phyloP scores from a whole-genome alignment of 2,113 vertebrate species.

The Jaculus jaculus region DNA sequence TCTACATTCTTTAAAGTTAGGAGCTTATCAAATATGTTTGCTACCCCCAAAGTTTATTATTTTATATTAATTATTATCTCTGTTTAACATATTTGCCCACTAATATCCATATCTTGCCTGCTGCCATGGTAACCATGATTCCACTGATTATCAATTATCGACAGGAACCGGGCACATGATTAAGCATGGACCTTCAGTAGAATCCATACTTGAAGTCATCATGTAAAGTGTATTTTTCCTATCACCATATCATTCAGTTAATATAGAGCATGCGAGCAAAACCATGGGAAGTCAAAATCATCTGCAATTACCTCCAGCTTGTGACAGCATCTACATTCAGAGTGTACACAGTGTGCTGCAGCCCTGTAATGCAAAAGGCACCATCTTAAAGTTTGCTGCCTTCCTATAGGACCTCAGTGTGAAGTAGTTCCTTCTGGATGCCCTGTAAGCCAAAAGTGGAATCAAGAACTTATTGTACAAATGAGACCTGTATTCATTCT shows the following conservation, averaged over 20 bases:
- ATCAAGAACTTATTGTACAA: background rate
- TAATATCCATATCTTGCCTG: background rate
- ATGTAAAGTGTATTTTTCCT: background rate
- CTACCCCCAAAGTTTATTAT: conserved; percentile 15
- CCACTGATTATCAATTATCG: conserved; percentile 14
- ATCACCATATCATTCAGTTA: background rate
- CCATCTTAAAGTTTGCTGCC: conserved; percentile 13
- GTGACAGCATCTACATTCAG: background rate
- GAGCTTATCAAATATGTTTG: background rate
- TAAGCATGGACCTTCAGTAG: background rate
- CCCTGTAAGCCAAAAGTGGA: conserved; percentile 15
- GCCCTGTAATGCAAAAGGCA: conserved; percentile 9
- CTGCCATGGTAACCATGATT: background rate
- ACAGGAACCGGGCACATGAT: background rate
- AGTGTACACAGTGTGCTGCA: background rate
- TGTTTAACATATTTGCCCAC: background rate
- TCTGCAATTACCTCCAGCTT: background rate
- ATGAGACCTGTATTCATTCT: background rate
- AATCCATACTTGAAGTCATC: background rate
- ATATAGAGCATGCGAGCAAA: background rate
- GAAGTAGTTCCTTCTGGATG: background rate
- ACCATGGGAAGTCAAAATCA: conserved; percentile 35
- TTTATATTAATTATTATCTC: background rate
- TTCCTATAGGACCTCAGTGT: background rate
- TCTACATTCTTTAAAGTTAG: background rate